Evolutionary conservation across 1,140 invertebrate species (phyloP), one percentile per base, ranked within the genome.

Genomic region (Portunus trituberculatus): DNA sequence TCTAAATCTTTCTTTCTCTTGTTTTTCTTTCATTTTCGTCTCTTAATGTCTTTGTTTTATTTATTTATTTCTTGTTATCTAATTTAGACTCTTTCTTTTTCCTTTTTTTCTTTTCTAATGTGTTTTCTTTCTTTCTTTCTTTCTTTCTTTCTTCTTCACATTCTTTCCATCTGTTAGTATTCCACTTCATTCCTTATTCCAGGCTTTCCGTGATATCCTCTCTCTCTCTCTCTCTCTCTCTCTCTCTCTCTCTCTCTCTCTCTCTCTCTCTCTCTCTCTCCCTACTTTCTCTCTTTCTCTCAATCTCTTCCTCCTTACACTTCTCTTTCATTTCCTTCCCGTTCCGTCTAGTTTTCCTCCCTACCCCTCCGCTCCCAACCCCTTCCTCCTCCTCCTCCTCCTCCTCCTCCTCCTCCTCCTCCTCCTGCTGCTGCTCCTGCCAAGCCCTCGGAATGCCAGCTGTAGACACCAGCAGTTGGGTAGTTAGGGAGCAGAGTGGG

Each of bases 381-480:
- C 0, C 52, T 6, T 4, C 52, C 52, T 4, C 52, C 52, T 4
- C 52, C 52, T 4, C 52, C 48, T 52, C 48, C 48, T 59, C 2
- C 52, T 10, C 52, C 52, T 59, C 52, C 52, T 20, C 52, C 1
- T 20, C 52, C 52, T 39, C 1, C 39, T 39, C 39, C 6, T 39
- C 39, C 39, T 39, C 1, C 39, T 39, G 39, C 39, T 39, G 39
- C 39, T 39, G 1, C 39, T 39, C 39, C 39, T 16, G 52, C 52
- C 52, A 12, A 59, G 52, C 52, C 52, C 52, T 59, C 86, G 46
- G 25, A 86, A 86, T 86, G 82, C 39, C 92, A 93, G 92, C 92
- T 84, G 92, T 93, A 93, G 92, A 86, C 92, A 25, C 67, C 92
- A 93, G 92, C 92, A 93, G 92, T 93, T 84, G 32, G 92, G 92